These are phyloP conservation scores for Alaudala cheleensis DNA, from an alignment of 2,113 vertebrate species.

Conservation along the genomic window DNA sequence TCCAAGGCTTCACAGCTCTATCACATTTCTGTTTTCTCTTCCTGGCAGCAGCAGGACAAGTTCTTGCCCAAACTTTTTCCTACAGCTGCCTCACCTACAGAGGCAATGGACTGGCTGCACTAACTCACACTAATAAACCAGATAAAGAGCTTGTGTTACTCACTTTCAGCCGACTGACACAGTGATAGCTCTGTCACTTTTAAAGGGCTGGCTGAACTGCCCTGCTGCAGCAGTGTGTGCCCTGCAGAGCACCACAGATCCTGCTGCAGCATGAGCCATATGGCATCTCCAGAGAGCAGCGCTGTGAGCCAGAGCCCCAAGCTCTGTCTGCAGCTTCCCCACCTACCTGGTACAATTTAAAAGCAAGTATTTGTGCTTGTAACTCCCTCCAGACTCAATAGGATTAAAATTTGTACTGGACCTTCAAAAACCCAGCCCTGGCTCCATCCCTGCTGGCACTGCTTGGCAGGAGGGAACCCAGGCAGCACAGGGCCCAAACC, in stretches of 20 bases:
- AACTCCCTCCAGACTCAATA: not conserved
- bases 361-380: not conserved
- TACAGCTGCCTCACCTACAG: not conserved
- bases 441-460: not conserved
- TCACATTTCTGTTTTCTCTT: not conserved
- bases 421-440: not conserved
- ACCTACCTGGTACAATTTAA: not conserved
- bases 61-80: not conserved
- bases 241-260: not conserved
- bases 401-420: not conserved
- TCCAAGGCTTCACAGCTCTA: not conserved
- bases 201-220: not conserved
- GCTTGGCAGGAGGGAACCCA: not conserved
- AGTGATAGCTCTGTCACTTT: not conserved
- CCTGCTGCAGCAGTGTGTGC: not conserved
- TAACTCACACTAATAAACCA: not conserved
- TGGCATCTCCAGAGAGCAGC: fast-evolving
- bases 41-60: not conserved
- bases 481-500: not conserved
- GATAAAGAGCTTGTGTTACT: not conserved
- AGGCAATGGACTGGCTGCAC: not conserved
- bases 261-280: not conserved
- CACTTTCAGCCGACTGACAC: not conserved
- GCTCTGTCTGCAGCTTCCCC: not conserved
- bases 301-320: not conserved